phyloP scores from a whole-genome alignment of 2,888 invertebrate genomes.

The Tricholauxania praeusta region DNA sequence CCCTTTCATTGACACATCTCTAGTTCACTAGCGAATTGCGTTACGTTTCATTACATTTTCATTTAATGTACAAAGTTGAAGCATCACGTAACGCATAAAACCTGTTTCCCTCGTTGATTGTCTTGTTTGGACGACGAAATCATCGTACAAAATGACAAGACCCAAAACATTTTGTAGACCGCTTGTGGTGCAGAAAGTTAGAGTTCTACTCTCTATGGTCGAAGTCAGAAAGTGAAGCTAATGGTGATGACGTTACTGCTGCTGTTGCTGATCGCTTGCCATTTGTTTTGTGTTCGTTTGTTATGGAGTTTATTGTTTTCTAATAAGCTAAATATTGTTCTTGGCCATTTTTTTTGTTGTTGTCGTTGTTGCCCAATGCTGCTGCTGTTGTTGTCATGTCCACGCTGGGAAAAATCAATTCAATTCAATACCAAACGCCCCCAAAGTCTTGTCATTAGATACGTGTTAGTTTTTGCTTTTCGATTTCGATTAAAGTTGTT shows the following conservation, averaged over 20 bases:
- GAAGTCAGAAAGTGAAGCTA: background rate
- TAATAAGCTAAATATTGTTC: constrained; percentile 27
- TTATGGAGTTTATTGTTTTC: constrained; percentile 31
- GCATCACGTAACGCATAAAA: constrained; percentile 43
- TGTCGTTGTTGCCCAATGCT: constrained; percentile 24
- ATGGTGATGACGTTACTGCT: background rate
- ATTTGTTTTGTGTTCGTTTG: constrained; percentile 6
- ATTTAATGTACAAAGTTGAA: constrained; percentile 32
- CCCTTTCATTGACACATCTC: no score
- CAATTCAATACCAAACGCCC: constrained; percentile 33
- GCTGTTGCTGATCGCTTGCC: constrained; percentile 5
- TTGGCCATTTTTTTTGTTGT: constrained; percentile 14
- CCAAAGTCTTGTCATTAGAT: constrained; percentile 33
- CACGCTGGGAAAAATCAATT: constrained; percentile 23
- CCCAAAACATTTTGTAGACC: background rate
- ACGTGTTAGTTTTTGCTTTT: constrained; percentile 23
- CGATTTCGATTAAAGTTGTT: background rate
- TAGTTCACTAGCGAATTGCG: no score
- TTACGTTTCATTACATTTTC: background rate
- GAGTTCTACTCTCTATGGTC: background rate
- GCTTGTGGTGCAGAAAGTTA: constrained; percentile 10
- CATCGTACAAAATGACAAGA: background rate
- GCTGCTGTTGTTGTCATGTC: constrained; percentile 11
- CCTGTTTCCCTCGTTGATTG: constrained; percentile 41
- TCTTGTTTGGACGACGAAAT: constrained; percentile 20